Evolutionary conservation across 1,140 invertebrate genomes (phyloP).

Genomic region (Steinernema khuongi): DNA sequence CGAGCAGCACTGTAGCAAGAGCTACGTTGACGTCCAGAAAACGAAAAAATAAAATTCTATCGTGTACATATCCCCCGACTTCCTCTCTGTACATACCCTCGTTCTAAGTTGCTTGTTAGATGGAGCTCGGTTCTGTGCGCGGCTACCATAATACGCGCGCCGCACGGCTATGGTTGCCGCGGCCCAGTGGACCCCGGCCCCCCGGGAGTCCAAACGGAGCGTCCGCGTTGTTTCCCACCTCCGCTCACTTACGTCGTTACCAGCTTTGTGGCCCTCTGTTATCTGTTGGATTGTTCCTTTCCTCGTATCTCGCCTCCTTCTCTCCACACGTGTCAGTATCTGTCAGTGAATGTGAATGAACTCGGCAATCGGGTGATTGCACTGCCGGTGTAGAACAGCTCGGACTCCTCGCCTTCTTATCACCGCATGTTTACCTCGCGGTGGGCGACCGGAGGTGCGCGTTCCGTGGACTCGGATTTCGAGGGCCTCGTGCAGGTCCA

Average conservation of each 20-base stretch:
- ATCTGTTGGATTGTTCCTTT: background rate
- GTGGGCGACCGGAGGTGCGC: too few relatives aligned
- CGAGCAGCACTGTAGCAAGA: slow-evolving; percentile 41
- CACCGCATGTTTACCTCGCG: too few relatives aligned
- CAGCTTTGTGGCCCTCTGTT: background rate
- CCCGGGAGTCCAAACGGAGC: background rate
- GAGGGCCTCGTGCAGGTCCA: background rate
- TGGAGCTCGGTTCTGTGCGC: background rate
- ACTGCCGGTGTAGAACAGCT: too few relatives aligned
- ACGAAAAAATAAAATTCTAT: background rate
- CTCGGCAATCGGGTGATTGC: background rate
- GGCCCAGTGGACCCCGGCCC: background rate
- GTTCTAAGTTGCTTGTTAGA: background rate
- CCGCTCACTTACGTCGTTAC: background rate
- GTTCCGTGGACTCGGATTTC: too few relatives aligned
- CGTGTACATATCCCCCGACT: background rate
- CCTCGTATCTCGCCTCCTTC: background rate
- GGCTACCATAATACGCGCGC: background rate
- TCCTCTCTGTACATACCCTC: background rate
- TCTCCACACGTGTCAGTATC: background rate
- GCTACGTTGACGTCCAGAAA: slow-evolving; percentile 24
- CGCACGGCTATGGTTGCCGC: background rate
- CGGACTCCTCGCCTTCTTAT: too few relatives aligned
- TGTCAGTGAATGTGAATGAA: background rate
- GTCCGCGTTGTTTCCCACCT: background rate